phyloP scores from a whole-genome alignment of 2,888 invertebrate genomes.

The Ligdia adustata region DNA sequence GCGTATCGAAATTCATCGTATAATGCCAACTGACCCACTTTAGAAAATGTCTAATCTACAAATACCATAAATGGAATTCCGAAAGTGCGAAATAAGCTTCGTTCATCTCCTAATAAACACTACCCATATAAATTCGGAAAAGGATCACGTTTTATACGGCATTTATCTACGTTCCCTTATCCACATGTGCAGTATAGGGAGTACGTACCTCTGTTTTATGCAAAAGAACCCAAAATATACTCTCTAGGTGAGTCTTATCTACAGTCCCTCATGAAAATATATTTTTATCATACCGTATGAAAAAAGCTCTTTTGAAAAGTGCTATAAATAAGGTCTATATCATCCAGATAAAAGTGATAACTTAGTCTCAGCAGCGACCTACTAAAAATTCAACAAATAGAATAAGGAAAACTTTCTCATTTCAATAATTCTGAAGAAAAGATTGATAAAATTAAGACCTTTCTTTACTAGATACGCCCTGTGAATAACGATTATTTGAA shows the following conservation, averaged over 20 bases:
- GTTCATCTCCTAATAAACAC: slow-evolving; percentile 37
- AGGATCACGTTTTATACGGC: slow-evolving; percentile 43
- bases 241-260: slow-evolving; percentile 25
- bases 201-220: slow-evolving; percentile 38
- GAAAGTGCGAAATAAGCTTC: slow-evolving; percentile 34
- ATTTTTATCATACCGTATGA: slow-evolving; percentile 10
- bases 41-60: slow-evolving; percentile 24
- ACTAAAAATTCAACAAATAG: slow-evolving; percentile 3
- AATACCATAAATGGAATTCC: slow-evolving; percentile 26
- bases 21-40: slow-evolving; percentile 33
- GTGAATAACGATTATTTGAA: too few species aligned
- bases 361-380: background rate
- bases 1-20: slow-evolving; percentile 12
- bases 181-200: slow-evolving; percentile 35
- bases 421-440: background rate
- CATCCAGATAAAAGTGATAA: slow-evolving; percentile 11
- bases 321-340: slow-evolving; percentile 18
- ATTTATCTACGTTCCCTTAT: slow-evolving; percentile 37
- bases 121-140: slow-evolving; percentile 44
- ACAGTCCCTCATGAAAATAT: background rate
- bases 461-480: too few species aligned
- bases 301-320: slow-evolving; percentile 16
- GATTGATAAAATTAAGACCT: background rate
- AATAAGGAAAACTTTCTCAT: slow-evolving; percentile 2
- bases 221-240: slow-evolving; percentile 37